Evolutionary conservation across 2,888 invertebrate genomes (phyloP), one percentile per base, ranked within the genome.

Genomic region (Microctonus aethiopoides): DNA sequence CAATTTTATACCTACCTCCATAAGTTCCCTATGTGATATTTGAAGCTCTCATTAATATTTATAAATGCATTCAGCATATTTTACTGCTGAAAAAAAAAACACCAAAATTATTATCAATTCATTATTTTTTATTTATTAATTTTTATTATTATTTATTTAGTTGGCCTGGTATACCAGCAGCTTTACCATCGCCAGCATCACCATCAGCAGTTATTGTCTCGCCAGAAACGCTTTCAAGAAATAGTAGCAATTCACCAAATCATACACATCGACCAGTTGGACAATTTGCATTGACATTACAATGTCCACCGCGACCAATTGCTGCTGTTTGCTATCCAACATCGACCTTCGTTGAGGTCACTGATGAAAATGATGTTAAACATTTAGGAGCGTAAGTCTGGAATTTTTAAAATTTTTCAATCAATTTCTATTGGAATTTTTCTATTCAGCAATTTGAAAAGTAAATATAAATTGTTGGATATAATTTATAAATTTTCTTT

Each of bases 151-250:
- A 66, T 78, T 70, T 41, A 16, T 61, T 72, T 66, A 87, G 87
- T 78, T 87, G 87, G 87, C 87, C 86, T 75, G 86, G 84, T 77
- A 74, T 85, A 70, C 83, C 87, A 57, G 85, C 84, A 52, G 90
- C 92, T n/a, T 84, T 93, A 76, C 93, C 93, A 68, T 93, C 93
- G 71, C 93, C 93, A 46, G 92, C 93, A 32, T 92, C 93, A 24
- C 91, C 92, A 59, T 91, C 91, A 71, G 92, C 93, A 71, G 91
- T 93, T 68, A 89, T 94, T 79, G 92, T 93, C 76, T 93, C 94
- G 32, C 92, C 94, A 52, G 91, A 91, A 87, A 93, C 93, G 77
- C 90, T 93, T 74, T 90, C 93, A 81, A 91, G 91, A 84, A 87
- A 91, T 74, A 92, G 92, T 81, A 92, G 92, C 80, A 89, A 90